phyloP scores from a whole-genome alignment of 1,140 invertebrate species.

The Leptinotarsa defecta region DNA sequence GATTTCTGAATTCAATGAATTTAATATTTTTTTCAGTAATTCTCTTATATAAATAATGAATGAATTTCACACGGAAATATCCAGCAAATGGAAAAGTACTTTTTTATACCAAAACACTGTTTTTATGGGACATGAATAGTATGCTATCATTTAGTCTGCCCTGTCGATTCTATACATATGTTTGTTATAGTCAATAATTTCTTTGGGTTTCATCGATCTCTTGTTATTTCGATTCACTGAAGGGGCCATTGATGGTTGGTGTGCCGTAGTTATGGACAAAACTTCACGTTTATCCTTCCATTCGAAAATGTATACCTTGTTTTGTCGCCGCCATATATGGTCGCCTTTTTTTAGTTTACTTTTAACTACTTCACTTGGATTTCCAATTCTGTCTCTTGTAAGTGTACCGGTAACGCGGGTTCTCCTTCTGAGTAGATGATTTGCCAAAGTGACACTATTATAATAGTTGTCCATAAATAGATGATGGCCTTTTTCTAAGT shows the following conservation, averaged over 20 bases:
- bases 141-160: background rate
- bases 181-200: conserved; percentile 38
- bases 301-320: conserved; percentile 40
- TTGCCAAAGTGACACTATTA: conserved; percentile 29
- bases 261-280: conserved; percentile 39
- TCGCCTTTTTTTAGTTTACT: conserved; percentile 28
- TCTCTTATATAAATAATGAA: conserved; percentile 2
- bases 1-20: too few relatives aligned
- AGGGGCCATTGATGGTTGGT: conserved; percentile 27
- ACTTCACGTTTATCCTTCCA: conserved; percentile 53
- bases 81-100: conserved; percentile 13
- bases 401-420: conserved; percentile 26
- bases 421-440: conserved; percentile 22
- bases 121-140: background rate
- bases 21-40: too few relatives aligned
- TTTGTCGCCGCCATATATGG: conserved; percentile 16
- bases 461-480: conserved; percentile 36
- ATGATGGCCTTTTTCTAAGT: conserved; percentile 25
- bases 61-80: background rate
- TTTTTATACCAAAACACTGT: conserved; percentile 9
- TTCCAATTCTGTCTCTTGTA: conserved; percentile 21
- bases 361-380: conserved; percentile 8
- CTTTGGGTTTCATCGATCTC: conserved; percentile 41
- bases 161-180: conserved; percentile 40
- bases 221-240: conserved; percentile 35